Percentiles rank a stretch among this genome's conserved stretches.
These are phyloP conservation scores for Siderastrea siderea DNA, from an alignment of 92 coral and sea anemone species.

Conservation along the genomic window DNA sequence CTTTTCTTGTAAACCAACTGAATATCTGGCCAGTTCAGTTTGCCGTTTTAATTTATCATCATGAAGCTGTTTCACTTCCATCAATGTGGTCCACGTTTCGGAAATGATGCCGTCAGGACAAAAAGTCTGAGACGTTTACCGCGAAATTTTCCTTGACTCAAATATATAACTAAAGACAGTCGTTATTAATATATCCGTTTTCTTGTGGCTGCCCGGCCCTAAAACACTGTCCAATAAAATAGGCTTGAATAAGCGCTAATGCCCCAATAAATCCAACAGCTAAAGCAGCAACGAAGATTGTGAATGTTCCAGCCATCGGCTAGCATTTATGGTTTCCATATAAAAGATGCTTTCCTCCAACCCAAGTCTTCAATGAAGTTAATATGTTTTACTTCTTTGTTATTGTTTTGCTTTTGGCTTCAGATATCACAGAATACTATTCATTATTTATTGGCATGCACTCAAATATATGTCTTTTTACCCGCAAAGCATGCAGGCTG, in stretches of 20 bases:
- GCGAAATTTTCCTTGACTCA: neutral
- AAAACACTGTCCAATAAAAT: slow-evolving; percentile 96
- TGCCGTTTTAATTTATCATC: too few relatives aligned
- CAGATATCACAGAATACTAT: neutral
- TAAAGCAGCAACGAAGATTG: slow-evolving; percentile 86
- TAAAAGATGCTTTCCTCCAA: neutral
- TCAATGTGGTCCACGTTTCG: too few relatives aligned
- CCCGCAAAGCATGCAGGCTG: neutral
- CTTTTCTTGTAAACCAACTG: too few relatives aligned
- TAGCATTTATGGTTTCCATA: neutral
- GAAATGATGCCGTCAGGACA: too few relatives aligned
- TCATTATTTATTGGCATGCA: neutral
- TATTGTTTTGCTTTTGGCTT: neutral
- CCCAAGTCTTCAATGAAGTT: neutral
- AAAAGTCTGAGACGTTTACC: neutral
- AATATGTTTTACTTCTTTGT: neutral
- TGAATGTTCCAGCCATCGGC: slow-evolving; percentile 78
- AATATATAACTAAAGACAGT: slow-evolving; percentile 5
- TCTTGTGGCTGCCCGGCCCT: slow-evolving; percentile 97
- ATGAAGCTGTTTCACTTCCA: too few relatives aligned
- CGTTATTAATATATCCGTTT: slow-evolving; percentile 74
- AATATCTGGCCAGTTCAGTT: too few relatives aligned
- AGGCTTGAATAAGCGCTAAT: slow-evolving; percentile 95
- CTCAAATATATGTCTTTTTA: neutral
- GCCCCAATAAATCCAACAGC: slow-evolving; percentile 90